A percentile compares a stretch with the other conserved stretches of the same genome.
Evolutionary conservation across 2,797 vertebrate species (phyloP).

Genomic region (Galago senegalensis): DNA sequence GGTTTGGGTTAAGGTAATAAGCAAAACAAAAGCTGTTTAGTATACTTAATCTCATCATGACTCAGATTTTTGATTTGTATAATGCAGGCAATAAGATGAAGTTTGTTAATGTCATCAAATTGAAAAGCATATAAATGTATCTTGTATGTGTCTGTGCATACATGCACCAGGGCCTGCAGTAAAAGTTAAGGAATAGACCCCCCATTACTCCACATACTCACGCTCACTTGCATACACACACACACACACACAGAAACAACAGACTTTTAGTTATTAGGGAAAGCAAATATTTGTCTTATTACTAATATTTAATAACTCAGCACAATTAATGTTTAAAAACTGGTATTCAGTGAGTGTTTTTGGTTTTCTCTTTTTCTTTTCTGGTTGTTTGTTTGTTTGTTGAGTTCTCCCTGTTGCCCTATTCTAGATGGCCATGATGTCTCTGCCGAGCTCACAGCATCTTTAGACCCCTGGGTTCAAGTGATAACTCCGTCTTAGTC

Average conservation of each 20-base stretch:
- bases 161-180: neutral
- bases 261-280: neutral
- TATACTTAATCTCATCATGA: neutral
- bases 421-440: too few species aligned
- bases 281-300: neutral
- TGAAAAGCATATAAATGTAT: neutral
- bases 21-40: neutral
- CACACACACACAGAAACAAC: neutral
- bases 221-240: too few species aligned
- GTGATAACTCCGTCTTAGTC: too few species aligned
- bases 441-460: too few species aligned
- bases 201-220: neutral
- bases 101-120: neutral
- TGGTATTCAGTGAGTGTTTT: neutral
- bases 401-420: too few species aligned
- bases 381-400: too few species aligned
- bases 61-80: neutral
- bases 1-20: neutral
- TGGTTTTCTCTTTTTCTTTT: too few species aligned
- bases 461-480: too few species aligned
- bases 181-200: neutral
- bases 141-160: neutral
- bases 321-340: neutral
- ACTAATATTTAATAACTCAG: neutral
- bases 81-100: neutral